These are phyloP conservation scores for Caligus rogercresseyi DNA, from an alignment of 1,140 invertebrate genomes.

Conservation along the genomic window DNA sequence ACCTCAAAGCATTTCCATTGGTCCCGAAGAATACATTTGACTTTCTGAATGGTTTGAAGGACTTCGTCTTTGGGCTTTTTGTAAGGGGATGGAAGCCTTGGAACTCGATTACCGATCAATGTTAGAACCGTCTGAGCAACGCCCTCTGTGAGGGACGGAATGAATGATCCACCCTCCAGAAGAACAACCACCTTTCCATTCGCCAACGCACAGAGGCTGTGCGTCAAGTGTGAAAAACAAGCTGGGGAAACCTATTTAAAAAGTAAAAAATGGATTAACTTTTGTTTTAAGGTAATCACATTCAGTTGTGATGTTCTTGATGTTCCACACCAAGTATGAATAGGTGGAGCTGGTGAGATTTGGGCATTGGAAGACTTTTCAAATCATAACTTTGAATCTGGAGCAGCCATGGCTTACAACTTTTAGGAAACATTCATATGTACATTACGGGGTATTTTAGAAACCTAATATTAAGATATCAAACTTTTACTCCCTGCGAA, in stretches of 20 bases:
- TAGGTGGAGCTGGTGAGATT: too few species aligned
- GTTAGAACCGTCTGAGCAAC: slow-evolving; percentile 64
- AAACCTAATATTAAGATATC: too few species aligned
- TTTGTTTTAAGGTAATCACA: not conserved
- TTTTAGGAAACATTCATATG: too few species aligned
- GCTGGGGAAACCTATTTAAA: slow-evolving; percentile 74
- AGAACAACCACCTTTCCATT: slow-evolving; percentile 56
- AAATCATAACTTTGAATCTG: too few species aligned
- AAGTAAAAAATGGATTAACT: slow-evolving; percentile 37
- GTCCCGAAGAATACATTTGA: not conserved
- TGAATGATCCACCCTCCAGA: slow-evolving; percentile 82
- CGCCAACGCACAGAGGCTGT: slow-evolving; percentile 48
- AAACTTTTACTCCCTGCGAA: too few species aligned
- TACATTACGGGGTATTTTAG: too few species aligned
- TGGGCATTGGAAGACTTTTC: too few species aligned
- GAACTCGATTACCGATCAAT: slow-evolving; percentile 64
- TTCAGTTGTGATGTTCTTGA: too few species aligned
- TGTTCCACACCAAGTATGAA: too few species aligned
- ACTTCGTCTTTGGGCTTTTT: not conserved
- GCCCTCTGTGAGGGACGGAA: slow-evolving; percentile 66
- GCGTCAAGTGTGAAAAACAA: slow-evolving; percentile 62
- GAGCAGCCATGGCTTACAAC: too few species aligned
- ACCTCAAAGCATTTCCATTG: slow-evolving; percentile 10
- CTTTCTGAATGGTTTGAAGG: not conserved
- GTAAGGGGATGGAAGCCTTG: slow-evolving; percentile 33